Base-by-base conservation (phyloP, 2,113 vertebrate species). In the Myxocyprinus asiaticus region DNA sequence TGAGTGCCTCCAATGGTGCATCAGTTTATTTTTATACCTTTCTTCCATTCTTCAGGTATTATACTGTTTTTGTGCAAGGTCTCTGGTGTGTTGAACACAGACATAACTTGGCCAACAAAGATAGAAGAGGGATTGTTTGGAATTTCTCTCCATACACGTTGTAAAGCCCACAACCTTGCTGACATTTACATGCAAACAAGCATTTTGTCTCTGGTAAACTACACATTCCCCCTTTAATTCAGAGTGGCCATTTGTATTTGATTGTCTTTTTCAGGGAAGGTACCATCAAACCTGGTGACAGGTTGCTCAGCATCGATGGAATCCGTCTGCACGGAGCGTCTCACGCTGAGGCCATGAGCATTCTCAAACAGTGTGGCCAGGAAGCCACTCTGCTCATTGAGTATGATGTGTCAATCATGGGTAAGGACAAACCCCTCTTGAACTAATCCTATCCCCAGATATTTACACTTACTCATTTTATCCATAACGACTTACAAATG, bases 331-430 rank as follows among this genome's bases (percentile, higher is more conserved):
- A 97, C 3, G 98, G 97, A 87, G 95, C 93, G 42, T 95, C 94
- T 2, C 95, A 97, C 0, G 92, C 95, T 0, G 98, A 99, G 90
- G 96, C 97, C 88, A 98, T 97, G 95, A 96, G 96, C 85, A 96
- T 98, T 88, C 95, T 99, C 66, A 99, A 98, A 88, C 98, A 99
- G 51, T 97, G 98, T 0, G 98, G 98, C 0, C 98, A 99, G 89
- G 98, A 99, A 81, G 98, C 96, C 0, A 97, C 95, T 5, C 93
- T 99, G 80, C 93, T 98, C 85, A 88, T 98, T 0, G 97, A 99
- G 91, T 99, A 98, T 0, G 97, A 99, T 53, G 96, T 99, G 86
- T 99, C 97, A 0, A 92, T 99, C 51, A 99, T 99, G 95, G 95
- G 95, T 96, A 94, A 63, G 95, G 22, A 0, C 59, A 66, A 17